Base-by-base conservation (phyloP, 2,797 vertebrate species). In the Novumbra hubbsi region DNA sequence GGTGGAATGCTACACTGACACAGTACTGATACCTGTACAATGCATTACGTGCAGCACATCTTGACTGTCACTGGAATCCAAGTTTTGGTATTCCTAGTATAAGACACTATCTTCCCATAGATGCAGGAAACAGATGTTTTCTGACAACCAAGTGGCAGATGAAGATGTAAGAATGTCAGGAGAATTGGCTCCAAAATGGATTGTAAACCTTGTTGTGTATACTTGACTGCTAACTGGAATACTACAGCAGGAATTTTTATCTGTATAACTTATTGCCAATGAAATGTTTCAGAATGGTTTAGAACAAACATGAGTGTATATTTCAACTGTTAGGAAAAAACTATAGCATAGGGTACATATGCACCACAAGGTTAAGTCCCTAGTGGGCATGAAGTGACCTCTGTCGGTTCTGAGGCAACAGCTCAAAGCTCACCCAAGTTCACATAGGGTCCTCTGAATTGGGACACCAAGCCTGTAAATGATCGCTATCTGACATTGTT, bases 71-170 rank as follows among this genome's bases (percentile, higher is more conserved):
- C 48, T 32, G 48, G 49, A 71, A 71, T 16, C 50, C 30, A 9
- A n/a, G 17, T 6, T 30, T 30, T 70, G 16, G 50, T 41, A 52
- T 50, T 41, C 49, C 45, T 50, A 16, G 67, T 45, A 27, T 28
- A 12, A 11, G 27, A 67, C 68, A 52, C 32, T 70, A 30, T 63
- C 63, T 19, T 17, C 32, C 67, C n/a, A 45, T 70, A 34, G 63
- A 49, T 21, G 14, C 14, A 45, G 6, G 8, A 38, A 8, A 24
- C 34, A 45, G 17, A 77, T 52, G 32, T 76, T 68, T 72, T 74
- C n/a, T 78, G 32, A 72, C 73, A 71, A 70, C 45, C 73, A 78
- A 75, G 73, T 72, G 21, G 15, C 52, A 75, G 77, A 74, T 73
- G 68, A 68, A 64, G 70, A 49, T 68, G 60, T 72, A 66, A 49